These are phyloP conservation scores for Aleiodes testaceus DNA, from an alignment of 2,888 invertebrate species.

Conservation along the genomic window DNA sequence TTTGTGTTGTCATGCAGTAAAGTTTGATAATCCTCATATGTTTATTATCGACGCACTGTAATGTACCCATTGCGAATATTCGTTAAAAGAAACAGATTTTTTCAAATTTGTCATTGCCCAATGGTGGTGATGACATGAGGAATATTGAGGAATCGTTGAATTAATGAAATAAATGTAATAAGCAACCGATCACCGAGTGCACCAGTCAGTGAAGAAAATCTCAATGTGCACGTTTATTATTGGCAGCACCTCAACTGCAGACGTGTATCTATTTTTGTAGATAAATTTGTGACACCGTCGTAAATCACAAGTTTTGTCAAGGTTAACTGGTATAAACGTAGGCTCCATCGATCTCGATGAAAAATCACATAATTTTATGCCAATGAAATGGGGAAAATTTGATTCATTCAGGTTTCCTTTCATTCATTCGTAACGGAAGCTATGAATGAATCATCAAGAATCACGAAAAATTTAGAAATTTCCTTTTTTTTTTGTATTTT, in stretches of 20 bases:
- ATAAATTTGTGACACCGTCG: constrained; percentile 18
- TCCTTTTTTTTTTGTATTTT: neutral
- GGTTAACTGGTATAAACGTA: neutral
- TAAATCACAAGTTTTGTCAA: neutral
- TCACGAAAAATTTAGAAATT: neutral
- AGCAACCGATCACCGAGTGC: constrained; percentile 2
- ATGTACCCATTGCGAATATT: no score
- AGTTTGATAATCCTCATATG: no score
- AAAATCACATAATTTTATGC: neutral
- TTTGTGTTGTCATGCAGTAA: neutral
- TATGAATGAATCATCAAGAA: neutral
- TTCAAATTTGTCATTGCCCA: neutral
- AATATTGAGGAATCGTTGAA: neutral
- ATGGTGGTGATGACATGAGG: neutral
- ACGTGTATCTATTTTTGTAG: constrained; percentile 48
- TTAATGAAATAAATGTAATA: constrained; percentile 1
- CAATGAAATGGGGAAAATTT: neutral
- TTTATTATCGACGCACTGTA: no score
- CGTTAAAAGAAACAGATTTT: neutral
- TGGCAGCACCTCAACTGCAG: constrained; percentile 46
- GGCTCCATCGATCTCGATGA: neutral
- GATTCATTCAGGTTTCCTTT: neutral
- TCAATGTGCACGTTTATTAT: constrained; percentile 49
- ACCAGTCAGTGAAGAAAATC: constrained; percentile 4
- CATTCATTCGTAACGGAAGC: neutral